These are phyloP conservation scores for Camelus dromedarius DNA, from an alignment of 2,113 vertebrate genomes.

Conservation along the genomic window DNA sequence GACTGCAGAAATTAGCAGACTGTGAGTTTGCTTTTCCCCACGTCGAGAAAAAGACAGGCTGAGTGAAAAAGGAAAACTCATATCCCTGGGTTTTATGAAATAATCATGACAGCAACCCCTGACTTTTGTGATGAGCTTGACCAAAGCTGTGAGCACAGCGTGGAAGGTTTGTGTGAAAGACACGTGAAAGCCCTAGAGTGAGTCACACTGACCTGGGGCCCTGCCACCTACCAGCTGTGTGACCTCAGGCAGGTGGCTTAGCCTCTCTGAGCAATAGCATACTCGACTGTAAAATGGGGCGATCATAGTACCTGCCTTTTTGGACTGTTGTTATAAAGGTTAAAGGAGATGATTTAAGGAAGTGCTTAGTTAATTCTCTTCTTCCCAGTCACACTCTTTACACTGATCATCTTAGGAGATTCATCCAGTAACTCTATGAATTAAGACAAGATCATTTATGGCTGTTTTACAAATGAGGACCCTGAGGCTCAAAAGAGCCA, in stretches of 20 bases:
- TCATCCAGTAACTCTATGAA: background rate
- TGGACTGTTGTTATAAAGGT: background rate
- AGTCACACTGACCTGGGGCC: background rate
- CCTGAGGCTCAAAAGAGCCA: background rate
- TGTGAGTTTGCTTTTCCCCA: conserved; percentile 74
- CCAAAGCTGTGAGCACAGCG: rapidly evolving
- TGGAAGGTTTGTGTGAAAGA: background rate
- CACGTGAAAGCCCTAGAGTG: background rate
- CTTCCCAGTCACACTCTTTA: background rate
- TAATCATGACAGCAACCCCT: background rate
- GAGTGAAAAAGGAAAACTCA: background rate
- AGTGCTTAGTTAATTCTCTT: background rate
- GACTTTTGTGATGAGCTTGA: background rate
- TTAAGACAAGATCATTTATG: background rate
- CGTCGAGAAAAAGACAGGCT: background rate
- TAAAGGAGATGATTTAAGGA: background rate
- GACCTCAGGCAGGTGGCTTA: background rate
- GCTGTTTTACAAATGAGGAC: background rate
- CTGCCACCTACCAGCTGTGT: background rate
- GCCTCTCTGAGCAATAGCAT: background rate
- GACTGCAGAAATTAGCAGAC: conserved; percentile 85
- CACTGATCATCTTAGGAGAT: background rate
- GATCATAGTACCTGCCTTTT: background rate
- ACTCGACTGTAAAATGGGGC: background rate
- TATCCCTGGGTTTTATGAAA: background rate